A percentile compares a stretch with the other conserved stretches of the same genome.
Conservation (phyloP, 2,797 vertebrate genomes). For the Neosilurus hyrtlii region DNA sequence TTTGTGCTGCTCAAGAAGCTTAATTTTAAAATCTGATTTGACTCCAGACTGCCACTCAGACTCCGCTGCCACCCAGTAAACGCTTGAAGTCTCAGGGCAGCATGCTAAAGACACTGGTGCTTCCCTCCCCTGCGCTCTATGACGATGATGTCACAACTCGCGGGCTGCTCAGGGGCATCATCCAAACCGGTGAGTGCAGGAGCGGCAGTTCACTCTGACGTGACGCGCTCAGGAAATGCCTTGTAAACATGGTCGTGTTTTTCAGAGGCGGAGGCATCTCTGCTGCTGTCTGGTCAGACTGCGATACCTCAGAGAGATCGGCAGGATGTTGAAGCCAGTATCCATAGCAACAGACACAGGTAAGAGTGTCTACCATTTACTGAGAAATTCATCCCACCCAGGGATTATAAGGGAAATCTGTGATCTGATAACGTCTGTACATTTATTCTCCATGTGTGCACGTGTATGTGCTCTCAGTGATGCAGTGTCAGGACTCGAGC, state of each 20-base stretch:
- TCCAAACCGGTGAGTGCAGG: slow-evolving; percentile 45
- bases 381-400: background rate
- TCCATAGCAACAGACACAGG: slow-evolving; percentile 53
- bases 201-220: background rate
- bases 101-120: background rate
- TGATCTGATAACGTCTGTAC: background rate
- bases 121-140: slow-evolving; percentile 13
- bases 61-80: slow-evolving; percentile 41
- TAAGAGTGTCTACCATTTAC: background rate
- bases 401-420: no score
- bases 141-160: slow-evolving; percentile 51
- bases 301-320: slow-evolving; percentile 36
- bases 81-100: slow-evolving; percentile 1
- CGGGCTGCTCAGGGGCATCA: slow-evolving; percentile 49
- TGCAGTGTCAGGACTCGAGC: slow-evolving; percentile 66
- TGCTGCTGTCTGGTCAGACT: slow-evolving; percentile 62
- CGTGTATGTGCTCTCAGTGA: slow-evolving; percentile 55
- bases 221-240: background rate
- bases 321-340: slow-evolving; percentile 46
- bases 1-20: background rate
- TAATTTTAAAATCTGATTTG: background rate
- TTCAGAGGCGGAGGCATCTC: slow-evolving; percentile 69
- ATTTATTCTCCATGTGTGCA: background rate
- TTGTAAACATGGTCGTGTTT: background rate
- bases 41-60: slow-evolving; percentile 34